A percentile compares a stretch with the other conserved stretches of the same genome.
These are phyloP conservation scores for Austrofundulus limnaeus DNA, from an alignment of 2,113 vertebrate species.

Conservation along the genomic window DNA sequence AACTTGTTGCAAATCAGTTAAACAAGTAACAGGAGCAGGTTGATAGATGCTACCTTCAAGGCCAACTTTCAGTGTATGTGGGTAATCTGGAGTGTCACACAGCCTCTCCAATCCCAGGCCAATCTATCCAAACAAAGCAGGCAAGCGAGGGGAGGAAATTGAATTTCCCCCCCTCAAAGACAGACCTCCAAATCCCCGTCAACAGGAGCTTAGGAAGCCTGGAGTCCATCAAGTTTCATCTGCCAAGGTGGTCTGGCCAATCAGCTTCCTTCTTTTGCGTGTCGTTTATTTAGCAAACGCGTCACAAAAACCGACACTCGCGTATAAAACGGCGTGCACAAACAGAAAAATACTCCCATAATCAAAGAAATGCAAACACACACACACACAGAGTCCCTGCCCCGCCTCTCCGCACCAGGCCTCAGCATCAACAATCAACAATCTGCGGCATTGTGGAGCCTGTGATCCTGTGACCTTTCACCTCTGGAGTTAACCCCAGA, in stretches of 20 bases:
- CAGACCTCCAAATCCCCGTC: constrained; percentile 74
- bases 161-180: constrained; percentile 72
- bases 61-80: constrained; percentile 53
- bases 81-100: constrained; percentile 69
- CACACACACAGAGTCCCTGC: constrained; percentile 26
- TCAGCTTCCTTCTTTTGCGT: constrained; percentile 48
- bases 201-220: constrained; percentile 74
- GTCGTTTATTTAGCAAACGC: constrained; percentile 24
- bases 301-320: constrained; percentile 28
- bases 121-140: constrained; percentile 71
- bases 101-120: constrained; percentile 61
- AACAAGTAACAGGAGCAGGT: neutral
- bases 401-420: constrained; percentile 50
- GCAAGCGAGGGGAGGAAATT: constrained; percentile 72
- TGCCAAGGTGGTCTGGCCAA: constrained; percentile 72
- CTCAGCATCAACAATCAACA: constrained; percentile 78
- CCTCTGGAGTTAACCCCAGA: constrained; percentile 72
- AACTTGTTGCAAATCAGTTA: constrained; percentile 26
- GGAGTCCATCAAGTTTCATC: constrained; percentile 77
- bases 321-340: constrained; percentile 24
- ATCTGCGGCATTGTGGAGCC: constrained; percentile 76
- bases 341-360: constrained; percentile 49
- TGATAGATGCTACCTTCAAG: constrained; percentile 54
- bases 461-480: constrained; percentile 76
- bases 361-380: constrained; percentile 51